Conservation (phyloP, 2,797 vertebrate species). For the Cottoperca gobio region DNA sequence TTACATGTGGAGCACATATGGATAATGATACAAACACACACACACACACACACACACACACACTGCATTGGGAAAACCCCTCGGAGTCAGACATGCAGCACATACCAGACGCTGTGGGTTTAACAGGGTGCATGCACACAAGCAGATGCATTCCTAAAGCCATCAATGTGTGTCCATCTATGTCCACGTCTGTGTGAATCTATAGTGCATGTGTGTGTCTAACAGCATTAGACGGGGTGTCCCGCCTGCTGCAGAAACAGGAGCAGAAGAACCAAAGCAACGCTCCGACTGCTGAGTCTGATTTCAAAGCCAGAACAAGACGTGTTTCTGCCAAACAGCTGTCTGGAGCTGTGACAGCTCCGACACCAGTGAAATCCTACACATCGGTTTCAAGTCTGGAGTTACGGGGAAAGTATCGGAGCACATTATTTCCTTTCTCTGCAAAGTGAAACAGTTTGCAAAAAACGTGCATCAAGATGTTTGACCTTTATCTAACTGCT, state of each 20-base stretch:
- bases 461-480: too few species aligned
- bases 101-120: constrained; percentile 62
- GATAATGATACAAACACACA: constrained; percentile 3
- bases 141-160: constrained; percentile 35
- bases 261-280: constrained; percentile 18
- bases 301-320: constrained; percentile 41
- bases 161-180: constrained; percentile 3
- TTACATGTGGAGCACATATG: constrained; percentile 20
- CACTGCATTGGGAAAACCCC: constrained; percentile 54
- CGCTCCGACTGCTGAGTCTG: constrained; percentile 26
- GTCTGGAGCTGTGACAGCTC: constrained; percentile 16
- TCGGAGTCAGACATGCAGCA: constrained; percentile 31
- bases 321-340: constrained; percentile 49
- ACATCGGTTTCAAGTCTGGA: not conserved
- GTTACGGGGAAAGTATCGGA: too few species aligned
- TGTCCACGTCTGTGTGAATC: not conserved
- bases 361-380: not conserved
- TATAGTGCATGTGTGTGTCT: constrained; percentile 12
- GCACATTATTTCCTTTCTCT: too few species aligned
- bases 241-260: constrained; percentile 25
- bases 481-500: not conserved
- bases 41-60: constrained; percentile 27
- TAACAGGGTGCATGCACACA: constrained; percentile 34
- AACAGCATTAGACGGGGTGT: constrained; percentile 32
- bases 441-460: too few species aligned